These are phyloP conservation scores for Columbina picui DNA, from an alignment of 2,113 vertebrate genomes.

Conservation along the genomic window DNA sequence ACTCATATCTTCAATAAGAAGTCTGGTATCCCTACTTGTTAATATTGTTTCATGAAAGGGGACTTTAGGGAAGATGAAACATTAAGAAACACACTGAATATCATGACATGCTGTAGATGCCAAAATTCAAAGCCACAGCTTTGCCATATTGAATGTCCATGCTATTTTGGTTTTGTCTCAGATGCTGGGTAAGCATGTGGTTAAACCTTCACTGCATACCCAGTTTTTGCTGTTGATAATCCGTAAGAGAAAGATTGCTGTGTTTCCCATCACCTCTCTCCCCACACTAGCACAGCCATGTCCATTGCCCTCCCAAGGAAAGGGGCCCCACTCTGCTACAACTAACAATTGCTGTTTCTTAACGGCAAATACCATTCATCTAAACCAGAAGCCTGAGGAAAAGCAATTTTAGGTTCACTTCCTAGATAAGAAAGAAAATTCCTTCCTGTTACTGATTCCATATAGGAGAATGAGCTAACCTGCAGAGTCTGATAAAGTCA, in stretches of 20 bases:
- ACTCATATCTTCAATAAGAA: not conserved
- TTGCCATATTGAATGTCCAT: not conserved
- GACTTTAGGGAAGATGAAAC: not conserved
- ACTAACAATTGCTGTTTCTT: not conserved
- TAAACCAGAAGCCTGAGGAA: conserved; percentile 40
- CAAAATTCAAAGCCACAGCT: not conserved
- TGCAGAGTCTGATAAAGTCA: conserved; percentile 49
- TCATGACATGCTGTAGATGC: not conserved
- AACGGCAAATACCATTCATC: not conserved
- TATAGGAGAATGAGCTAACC: conserved; percentile 35
- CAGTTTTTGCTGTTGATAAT: not conserved
- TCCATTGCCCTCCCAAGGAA: not conserved
- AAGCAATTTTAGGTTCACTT: conserved; percentile 47
- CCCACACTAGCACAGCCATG: not conserved
- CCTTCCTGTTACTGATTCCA: conserved; percentile 47
- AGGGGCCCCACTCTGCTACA: not conserved
- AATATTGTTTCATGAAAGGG: not conserved
- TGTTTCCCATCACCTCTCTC: not conserved
- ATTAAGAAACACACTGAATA: not conserved
- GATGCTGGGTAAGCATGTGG: fast-evolving
- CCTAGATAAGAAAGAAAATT: conserved; percentile 59
- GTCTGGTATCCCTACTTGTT: not conserved
- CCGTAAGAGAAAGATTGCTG: not conserved
- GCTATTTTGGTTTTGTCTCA: not conserved
- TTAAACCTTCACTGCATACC: not conserved